phyloP scores from a whole-genome alignment of 1,140 invertebrate species.

The Plectrocnemia conspersa region DNA sequence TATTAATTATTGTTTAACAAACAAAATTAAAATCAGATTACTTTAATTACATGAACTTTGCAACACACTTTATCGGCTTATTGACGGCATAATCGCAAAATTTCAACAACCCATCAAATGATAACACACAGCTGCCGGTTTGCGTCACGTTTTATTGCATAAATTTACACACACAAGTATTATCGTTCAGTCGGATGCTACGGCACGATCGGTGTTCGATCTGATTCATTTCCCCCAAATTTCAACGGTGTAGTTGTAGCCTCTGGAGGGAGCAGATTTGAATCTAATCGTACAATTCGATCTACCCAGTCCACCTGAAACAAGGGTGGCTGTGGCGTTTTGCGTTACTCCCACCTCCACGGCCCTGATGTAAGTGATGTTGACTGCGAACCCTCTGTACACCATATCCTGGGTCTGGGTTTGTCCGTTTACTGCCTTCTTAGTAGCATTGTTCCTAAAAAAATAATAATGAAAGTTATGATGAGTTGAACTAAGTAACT shows the following conservation, averaged over 20 bases:
- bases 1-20: too few relatives aligned
- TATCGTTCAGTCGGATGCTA: neutral
- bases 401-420: slow-evolving; percentile 22
- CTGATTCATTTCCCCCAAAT: slow-evolving; percentile 20
- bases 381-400: slow-evolving; percentile 21
- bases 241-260: slow-evolving; percentile 29
- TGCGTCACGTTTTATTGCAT: neutral
- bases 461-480: too few relatives aligned
- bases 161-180: neutral
- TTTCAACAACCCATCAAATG: neutral
- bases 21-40: too few relatives aligned
- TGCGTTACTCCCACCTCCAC: slow-evolving; percentile 23
- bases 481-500: too few relatives aligned
- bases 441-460: slow-evolving; percentile 17
- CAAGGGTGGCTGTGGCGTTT: slow-evolving; percentile 19
- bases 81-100: neutral
- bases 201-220: neutral
- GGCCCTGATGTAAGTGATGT: slow-evolving; percentile 28
- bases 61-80: neutral
- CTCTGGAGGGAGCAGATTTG: slow-evolving; percentile 24
- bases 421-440: neutral
- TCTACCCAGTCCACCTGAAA: slow-evolving; percentile 15
- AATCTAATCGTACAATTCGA: slow-evolving; percentile 21
- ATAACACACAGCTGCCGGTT: neutral
- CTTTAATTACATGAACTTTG: neutral